A percentile compares a stretch with the other conserved stretches of the same genome.
Conservation (phyloP, 1,140 invertebrate species). For the Wasmannia auropunctata region DNA sequence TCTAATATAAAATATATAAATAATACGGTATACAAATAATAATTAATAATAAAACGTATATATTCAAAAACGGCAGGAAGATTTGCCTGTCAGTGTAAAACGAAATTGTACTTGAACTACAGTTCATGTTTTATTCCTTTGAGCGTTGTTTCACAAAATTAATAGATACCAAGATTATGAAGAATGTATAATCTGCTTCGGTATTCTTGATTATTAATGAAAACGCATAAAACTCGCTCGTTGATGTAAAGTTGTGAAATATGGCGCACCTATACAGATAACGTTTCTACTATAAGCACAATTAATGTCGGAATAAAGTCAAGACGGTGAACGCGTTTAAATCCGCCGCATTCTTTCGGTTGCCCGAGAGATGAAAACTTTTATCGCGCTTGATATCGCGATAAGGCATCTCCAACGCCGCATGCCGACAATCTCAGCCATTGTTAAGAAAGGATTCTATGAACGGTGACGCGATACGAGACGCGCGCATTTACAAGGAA, state of each 20-base stretch:
- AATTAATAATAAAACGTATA: too few species aligned
- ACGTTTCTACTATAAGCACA: constrained; percentile 31
- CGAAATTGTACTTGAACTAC: not conserved
- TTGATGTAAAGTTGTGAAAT: not conserved
- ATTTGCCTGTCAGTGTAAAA: too few species aligned
- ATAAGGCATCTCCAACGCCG: constrained; percentile 1
- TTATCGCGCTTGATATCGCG: constrained; percentile 51
- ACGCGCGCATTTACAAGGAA: not conserved
- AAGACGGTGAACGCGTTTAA: constrained; percentile 18
- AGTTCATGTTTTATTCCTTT: not conserved
- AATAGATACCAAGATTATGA: not conserved
- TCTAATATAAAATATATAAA: too few species aligned
- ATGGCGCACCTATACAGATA: not conserved
- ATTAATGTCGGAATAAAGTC: constrained; percentile 50
- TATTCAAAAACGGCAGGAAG: too few species aligned
- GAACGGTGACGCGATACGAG: too few species aligned
- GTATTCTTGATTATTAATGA: constrained; percentile 24
- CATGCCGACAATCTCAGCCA: constrained; percentile 3
- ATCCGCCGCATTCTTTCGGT: constrained; percentile 20
- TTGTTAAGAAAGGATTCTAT: constrained; percentile 37
- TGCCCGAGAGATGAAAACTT: constrained; percentile 50
- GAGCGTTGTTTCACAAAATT: not conserved
- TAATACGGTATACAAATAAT: too few species aligned
- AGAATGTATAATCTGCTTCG: not conserved
- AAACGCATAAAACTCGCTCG: constrained; percentile 17